Evolutionary conservation across 2,797 vertebrate species (phyloP).

Genomic region (Potorous gilbertii): DNA sequence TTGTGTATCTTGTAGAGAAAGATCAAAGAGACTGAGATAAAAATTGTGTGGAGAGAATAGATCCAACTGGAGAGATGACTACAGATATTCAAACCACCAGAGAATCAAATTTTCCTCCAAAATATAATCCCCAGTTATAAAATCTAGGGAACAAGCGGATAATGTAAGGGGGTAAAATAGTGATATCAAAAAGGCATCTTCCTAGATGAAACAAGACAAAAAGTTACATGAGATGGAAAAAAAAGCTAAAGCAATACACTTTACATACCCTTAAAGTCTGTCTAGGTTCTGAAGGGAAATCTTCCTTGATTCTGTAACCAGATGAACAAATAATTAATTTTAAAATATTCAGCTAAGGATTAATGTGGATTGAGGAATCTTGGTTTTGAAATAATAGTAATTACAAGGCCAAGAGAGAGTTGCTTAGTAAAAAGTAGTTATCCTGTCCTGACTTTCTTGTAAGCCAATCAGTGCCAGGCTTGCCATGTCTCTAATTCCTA

Average conservation of each 20-base stretch:
- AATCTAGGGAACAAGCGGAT: not conserved
- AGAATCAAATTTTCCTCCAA: slow-evolving; percentile 26
- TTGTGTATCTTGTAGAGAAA: not conserved
- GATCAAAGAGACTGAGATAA: not conserved
- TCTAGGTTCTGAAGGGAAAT: slow-evolving; percentile 24
- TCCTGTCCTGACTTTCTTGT: slow-evolving; percentile 6
- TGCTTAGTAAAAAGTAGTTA: slow-evolving; percentile 44
- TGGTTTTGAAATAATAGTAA: slow-evolving; percentile 54
- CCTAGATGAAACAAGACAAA: slow-evolving; percentile 1
- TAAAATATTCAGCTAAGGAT: slow-evolving; percentile 68
- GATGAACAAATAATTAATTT: slow-evolving; percentile 74
- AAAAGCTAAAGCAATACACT: not conserved
- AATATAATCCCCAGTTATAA: slow-evolving; percentile 1
- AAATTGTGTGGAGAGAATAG: not conserved
- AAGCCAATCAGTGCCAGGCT: slow-evolving; percentile 15
- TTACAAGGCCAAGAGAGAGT: slow-evolving; percentile 55
- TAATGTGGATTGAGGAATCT: slow-evolving; percentile 57
- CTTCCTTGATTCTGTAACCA: slow-evolving; percentile 71
- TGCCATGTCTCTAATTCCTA: not conserved
- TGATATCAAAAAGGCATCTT: slow-evolving; percentile 21
- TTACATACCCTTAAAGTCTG: not conserved
- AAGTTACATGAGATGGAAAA: slow-evolving; percentile 11
- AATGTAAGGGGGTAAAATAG: slow-evolving; percentile 14
- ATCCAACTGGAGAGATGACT: not conserved
- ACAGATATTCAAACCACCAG: not conserved